Percentiles rank a stretch among this genome's conserved stretches.
These are phyloP conservation scores for Dasysyrphus albostriatus DNA, from an alignment of 2,888 invertebrate species.

Conservation along the genomic window DNA sequence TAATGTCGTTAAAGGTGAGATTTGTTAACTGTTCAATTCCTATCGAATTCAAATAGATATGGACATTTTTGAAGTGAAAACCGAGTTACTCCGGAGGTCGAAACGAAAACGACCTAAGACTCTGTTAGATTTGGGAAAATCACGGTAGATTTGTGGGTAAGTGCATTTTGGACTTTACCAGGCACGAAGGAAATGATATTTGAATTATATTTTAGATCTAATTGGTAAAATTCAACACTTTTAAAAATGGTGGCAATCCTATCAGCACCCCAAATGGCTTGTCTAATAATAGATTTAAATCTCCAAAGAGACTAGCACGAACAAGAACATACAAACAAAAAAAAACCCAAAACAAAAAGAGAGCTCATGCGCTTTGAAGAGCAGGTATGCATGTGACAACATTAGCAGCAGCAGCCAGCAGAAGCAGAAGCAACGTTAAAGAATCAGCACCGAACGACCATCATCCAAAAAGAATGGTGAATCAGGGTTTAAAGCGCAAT, in stretches of 20 bases:
- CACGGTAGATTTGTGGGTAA: no score
- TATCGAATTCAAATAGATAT: no score
- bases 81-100: no score
- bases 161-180: no score
- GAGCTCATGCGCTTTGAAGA: slow-evolving; percentile 61
- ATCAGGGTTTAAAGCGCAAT: slow-evolving; percentile 21
- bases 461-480: slow-evolving; percentile 73
- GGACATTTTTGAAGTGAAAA: no score
- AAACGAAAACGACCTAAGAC: no score
- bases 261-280: slow-evolving; percentile 50
- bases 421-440: slow-evolving; percentile 28
- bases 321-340: slow-evolving; percentile 1
- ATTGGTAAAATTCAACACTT: no score
- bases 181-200: no score
- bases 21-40: no score
- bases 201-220: no score
- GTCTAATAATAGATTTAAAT: slow-evolving; percentile 69
- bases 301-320: slow-evolving; percentile 65
- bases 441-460: slow-evolving; percentile 44
- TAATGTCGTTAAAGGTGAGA: no score
- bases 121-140: no score
- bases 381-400: slow-evolving; percentile 44
- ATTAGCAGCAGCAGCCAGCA: slow-evolving; percentile 36
- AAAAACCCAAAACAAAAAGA: slow-evolving; percentile 12
- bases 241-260: slow-evolving; percentile 23